Percentiles rank a stretch among this genome's conserved stretches.
phyloP scores from a whole-genome alignment of 2,113 vertebrate genomes.

The Oxygymnocypris stewartii region DNA sequence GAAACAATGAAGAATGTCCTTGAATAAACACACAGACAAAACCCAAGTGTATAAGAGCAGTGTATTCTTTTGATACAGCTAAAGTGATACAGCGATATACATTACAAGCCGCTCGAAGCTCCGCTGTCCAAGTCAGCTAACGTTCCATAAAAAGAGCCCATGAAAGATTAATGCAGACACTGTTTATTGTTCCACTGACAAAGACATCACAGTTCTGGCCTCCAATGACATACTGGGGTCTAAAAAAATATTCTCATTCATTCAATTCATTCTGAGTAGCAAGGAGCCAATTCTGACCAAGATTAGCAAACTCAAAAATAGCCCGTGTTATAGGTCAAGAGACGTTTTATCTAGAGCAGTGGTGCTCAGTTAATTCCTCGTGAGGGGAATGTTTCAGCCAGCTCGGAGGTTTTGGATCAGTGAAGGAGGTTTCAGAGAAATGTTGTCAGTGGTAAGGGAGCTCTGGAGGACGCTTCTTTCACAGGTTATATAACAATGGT shows the following conservation, averaged over 20 bases:
- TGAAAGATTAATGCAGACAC: constrained; percentile 51
- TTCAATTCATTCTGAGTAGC: background rate
- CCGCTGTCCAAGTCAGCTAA: constrained; percentile 25
- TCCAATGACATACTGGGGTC: constrained; percentile 37
- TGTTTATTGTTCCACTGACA: constrained; percentile 53
- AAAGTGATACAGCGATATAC: constrained; percentile 41
- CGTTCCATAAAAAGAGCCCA: constrained; percentile 49
- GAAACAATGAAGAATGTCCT: constrained; percentile 7
- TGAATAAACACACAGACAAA: constrained; percentile 24
- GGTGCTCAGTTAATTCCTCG: background rate
- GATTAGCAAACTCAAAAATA: background rate
- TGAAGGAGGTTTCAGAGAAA: constrained; percentile 19
- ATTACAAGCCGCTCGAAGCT: constrained; percentile 24
- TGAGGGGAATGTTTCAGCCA: background rate
- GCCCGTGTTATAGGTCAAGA: background rate
- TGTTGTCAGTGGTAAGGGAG: background rate
- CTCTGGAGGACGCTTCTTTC: constrained; percentile 27
- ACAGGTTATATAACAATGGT: constrained; percentile 15
- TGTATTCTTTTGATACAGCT: constrained; percentile 35
- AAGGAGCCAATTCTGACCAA: background rate
- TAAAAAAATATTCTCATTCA: constrained; percentile 47
- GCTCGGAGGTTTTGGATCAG: background rate
- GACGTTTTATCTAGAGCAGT: background rate
- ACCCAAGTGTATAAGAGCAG: background rate
- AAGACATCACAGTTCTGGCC: constrained; percentile 47